Conservation (phyloP, 2,888 invertebrate species). For the Callyntrura guangdongensis region DNA sequence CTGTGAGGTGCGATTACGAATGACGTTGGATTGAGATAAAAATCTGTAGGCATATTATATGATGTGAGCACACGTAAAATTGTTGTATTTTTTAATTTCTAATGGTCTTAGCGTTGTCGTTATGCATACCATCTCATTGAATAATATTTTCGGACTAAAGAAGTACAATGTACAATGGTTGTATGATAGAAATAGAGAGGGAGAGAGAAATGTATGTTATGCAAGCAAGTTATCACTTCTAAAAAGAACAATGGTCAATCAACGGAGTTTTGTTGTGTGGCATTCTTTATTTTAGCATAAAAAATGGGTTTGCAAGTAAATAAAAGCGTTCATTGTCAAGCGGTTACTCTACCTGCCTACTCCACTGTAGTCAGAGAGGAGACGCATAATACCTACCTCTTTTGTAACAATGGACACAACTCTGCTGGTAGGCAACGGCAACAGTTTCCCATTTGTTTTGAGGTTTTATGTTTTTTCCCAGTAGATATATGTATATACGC, state of each 20-base stretch:
- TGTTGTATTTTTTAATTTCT: neutral
- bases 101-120: neutral
- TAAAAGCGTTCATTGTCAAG: slow-evolving; percentile 25
- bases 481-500: neutral
- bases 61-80: too few relatives aligned
- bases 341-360: neutral
- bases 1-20: too few relatives aligned
- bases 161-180: slow-evolving; percentile 30
- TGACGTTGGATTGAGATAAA: too few relatives aligned
- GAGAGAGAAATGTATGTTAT: neutral
- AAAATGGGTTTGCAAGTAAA: slow-evolving; percentile 5
- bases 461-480: neutral
- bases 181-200: neutral
- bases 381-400: neutral
- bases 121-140: neutral
- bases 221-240: slow-evolving; percentile 29
- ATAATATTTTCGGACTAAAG: slow-evolving; percentile 10
- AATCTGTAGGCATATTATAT: too few relatives aligned
- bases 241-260: slow-evolving; percentile 45
- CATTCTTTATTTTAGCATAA: neutral
- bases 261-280: neutral
- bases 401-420: neutral
- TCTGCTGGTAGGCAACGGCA: neutral
- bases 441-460: slow-evolving; percentile 9
- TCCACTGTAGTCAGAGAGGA: neutral